Evolutionary conservation across 2,888 invertebrate genomes (phyloP).

Genomic region (Itoplectis maculator): DNA sequence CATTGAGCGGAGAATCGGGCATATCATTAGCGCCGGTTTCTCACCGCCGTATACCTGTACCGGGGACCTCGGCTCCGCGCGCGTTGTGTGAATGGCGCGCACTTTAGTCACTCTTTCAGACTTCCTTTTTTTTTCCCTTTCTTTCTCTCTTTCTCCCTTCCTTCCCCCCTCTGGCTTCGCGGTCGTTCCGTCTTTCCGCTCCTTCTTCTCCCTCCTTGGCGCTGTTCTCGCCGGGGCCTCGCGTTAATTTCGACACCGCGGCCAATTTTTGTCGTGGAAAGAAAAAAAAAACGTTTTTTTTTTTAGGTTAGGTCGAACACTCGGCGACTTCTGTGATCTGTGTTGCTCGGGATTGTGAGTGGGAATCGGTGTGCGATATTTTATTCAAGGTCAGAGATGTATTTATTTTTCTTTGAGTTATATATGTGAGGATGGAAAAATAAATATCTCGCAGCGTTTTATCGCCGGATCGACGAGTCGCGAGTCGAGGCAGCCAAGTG

Average conservation of each 20-base stretch:
- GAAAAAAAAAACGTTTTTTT: no score
- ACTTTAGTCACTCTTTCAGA: slow-evolving; percentile 74
- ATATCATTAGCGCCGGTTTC: slow-evolving; percentile 82
- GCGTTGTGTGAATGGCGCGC: slow-evolving; percentile 79
- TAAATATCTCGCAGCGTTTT: no score
- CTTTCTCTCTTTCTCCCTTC: slow-evolving; percentile 50
- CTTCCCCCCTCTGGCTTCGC: neutral
- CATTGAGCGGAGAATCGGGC: slow-evolving; percentile 81
- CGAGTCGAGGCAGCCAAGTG: neutral
- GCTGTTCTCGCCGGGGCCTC: slow-evolving; percentile 22
- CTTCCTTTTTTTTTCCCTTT: slow-evolving; percentile 57
- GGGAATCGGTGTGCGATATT: no score
- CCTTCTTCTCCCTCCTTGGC: slow-evolving; percentile 20
- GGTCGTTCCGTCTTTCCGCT: slow-evolving; percentile 16
- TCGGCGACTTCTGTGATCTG: no score
- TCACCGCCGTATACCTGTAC: slow-evolving; percentile 75
- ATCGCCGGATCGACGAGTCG: neutral
- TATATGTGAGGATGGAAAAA: no score
- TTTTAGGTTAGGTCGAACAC: no score
- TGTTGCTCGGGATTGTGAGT: no score
- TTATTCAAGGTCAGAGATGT: no score
- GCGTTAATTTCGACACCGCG: neutral
- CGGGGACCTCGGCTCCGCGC: no score
- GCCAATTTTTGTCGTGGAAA: neutral
- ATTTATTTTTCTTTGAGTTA: no score